Base-by-base conservation (phyloP, 2,888 invertebrate genomes). In the Leucophenga maculata region DNA sequence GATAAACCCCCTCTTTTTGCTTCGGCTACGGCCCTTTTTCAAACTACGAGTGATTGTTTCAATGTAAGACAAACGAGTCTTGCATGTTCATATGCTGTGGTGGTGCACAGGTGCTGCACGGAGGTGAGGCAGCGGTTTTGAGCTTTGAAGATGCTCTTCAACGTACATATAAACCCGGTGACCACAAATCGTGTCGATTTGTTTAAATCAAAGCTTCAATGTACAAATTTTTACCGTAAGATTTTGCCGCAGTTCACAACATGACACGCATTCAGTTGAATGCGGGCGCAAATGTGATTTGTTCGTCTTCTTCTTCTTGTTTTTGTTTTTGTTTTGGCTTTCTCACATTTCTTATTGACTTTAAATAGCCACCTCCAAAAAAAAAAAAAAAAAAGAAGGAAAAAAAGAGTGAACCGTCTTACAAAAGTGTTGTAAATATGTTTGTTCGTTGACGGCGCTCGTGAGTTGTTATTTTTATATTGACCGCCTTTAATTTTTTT, bases 141-240 rank as follows among this genome's bases (percentile, higher is more conserved):
- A 4, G 9, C 11, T 6, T 39, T 39, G 39, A 39, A 39, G 39
- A 39, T 39, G 39, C 6, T 39, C 8, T 39, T 39, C 39, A 64
- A 60, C 32, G 14, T 18, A 9, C 32, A 20, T 18, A 9, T 44
- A 20, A 32, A n/a, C 18, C 16, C 39, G 39, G 60, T 64, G 50
- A 32, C 60, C 48, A 75, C 75, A 78, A 78, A 78, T 78, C 76
- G 78, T 77, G 76, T 75, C 78, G 78, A 78, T 78, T 78, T 77
- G 74, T 78, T 78, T 75, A 75, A 78, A 78, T 78, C 76, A 78
- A 78, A 78, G 62, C 48, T 22, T 14, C n/a, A 50, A 50, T 18
- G 50, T 16, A 50, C 13, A 75, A 76, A 75, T n/a, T 14, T 70
- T 69, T 70, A 69, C 71, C 70, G 67, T 65, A 65, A 71, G 60